These are phyloP conservation scores for Aix galericulata DNA, from an alignment of 2,113 vertebrate species.

Conservation along the genomic window DNA sequence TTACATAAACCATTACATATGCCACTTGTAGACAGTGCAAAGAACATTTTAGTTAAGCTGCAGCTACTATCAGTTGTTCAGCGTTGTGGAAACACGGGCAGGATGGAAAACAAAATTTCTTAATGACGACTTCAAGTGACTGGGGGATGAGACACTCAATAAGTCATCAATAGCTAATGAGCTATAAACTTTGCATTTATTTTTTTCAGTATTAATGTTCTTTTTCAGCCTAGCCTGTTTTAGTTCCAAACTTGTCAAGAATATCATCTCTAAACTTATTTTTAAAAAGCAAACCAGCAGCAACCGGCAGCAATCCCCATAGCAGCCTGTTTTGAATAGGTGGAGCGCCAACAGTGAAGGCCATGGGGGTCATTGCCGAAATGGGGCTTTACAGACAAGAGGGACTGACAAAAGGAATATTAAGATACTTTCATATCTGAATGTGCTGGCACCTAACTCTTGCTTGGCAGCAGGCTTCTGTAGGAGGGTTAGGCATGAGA, in stretches of 20 bases:
- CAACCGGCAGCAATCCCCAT: background rate
- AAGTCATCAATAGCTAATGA: background rate
- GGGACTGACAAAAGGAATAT: accelerated
- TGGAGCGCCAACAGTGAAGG: background rate
- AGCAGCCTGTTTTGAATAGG: background rate
- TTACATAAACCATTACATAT: background rate
- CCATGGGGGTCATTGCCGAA: background rate
- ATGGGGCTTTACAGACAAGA: background rate
- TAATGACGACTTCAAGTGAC: background rate
- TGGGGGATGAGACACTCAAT: background rate
- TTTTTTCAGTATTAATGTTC: background rate
- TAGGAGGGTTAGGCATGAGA: background rate
- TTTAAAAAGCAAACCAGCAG: background rate
- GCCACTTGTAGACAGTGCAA: background rate
- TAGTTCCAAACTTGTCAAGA: background rate
- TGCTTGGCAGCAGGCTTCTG: background rate
- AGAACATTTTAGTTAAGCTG: background rate
- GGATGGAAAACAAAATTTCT: background rate
- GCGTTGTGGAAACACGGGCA: background rate
- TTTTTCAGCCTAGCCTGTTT: background rate
- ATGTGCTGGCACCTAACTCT: background rate
- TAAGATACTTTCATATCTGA: background rate
- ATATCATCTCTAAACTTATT: background rate
- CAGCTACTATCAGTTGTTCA: background rate
- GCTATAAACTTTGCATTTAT: background rate